A percentile compares a stretch with the other conserved stretches of the same genome.
Evolutionary conservation across 2,888 invertebrate genomes (phyloP).

Genomic region (Drosophila quinaria): DNA sequence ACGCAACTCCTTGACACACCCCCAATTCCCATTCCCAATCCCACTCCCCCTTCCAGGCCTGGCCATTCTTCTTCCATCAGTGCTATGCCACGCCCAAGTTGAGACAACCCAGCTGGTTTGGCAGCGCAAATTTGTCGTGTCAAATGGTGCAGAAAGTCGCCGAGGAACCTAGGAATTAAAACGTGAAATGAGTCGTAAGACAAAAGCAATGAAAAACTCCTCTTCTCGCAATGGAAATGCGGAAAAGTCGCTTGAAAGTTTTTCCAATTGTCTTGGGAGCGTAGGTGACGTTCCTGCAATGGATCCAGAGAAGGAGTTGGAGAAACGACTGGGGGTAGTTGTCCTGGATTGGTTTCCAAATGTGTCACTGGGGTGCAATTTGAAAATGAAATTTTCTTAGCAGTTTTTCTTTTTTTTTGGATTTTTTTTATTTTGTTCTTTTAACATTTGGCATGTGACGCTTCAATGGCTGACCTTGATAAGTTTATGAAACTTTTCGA

Average conservation of each 20-base stretch:
- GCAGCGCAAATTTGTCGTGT: slow-evolving; percentile 70
- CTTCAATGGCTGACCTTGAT: slow-evolving; percentile 50
- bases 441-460: slow-evolving; percentile 41
- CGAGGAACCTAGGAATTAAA: slow-evolving; percentile 78
- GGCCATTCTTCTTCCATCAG: not conserved
- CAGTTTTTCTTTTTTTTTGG: slow-evolving; percentile 30
- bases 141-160: slow-evolving; percentile 77
- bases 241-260: slow-evolving; percentile 66
- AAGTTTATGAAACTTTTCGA: slow-evolving; percentile 23
- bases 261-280: slow-evolving; percentile 73
- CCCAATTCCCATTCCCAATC: not conserved
- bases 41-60: not conserved
- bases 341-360: slow-evolving; percentile 54
- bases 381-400: slow-evolving; percentile 75
- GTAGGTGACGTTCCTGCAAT: slow-evolving; percentile 25
- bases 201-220: slow-evolving; percentile 76
- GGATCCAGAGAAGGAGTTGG: not conserved
- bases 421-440: slow-evolving; percentile 21
- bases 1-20: slow-evolving; percentile 47
- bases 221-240: slow-evolving; percentile 42
- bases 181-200: slow-evolving; percentile 82
- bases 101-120: slow-evolving; percentile 49
- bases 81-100: slow-evolving; percentile 30
- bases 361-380: slow-evolving; percentile 83
- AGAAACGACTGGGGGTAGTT: slow-evolving; percentile 4